Base-by-base conservation (phyloP, 2,797 vertebrate genomes). In the Diglossa cyanea region DNA sequence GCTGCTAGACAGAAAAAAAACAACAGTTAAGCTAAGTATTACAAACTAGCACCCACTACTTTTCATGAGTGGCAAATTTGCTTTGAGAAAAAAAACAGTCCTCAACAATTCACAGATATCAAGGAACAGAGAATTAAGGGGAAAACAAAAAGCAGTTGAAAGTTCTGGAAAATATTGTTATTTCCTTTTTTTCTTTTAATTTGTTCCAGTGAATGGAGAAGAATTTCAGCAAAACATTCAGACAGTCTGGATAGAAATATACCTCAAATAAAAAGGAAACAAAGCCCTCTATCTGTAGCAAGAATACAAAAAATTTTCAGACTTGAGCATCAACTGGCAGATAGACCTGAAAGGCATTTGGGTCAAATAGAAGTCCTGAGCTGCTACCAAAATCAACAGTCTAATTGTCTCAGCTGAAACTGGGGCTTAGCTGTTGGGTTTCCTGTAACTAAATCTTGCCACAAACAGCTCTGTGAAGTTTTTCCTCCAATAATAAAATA, bases 371-470 rank as follows among this genome's bases (percentile, higher is more conserved):
- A 93, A 76, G 66, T 93, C 93, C 91, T 97, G 95, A 96, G 89
- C 68, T 94, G 58, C 77, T 83, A 96, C 90, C 96, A 97, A 96
- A 95, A 95, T 72, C 96, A 97, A 97, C 83, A 96, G 88, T 85
- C 65, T 95, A 95, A 94, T 93, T 96, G 94, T 97, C 95, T 96
- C 91, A 94, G 92, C 82, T 92, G 95, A 97, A 96, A 82, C 82
- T 90, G 62, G 89, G 84, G 67, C 88, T 97, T 75, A 77, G 92
- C 85, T 97, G 94, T 96, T 95, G 93, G 84, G 96, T 96, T 97
- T 97, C 91, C 96, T 96, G 81, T 91, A 97, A 96, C 94, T 94
- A 96, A 96, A 96, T 95, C 94, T 96, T 96, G 92, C 95, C 95
- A 93, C 96, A 94, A 97, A 96, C 84, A 87, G 85, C 88, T 96